Evolutionary conservation across 2,888 invertebrate genomes (phyloP), one percentile per base, ranked within the genome.

Genomic region (Lithophane semibrunnea): DNA sequence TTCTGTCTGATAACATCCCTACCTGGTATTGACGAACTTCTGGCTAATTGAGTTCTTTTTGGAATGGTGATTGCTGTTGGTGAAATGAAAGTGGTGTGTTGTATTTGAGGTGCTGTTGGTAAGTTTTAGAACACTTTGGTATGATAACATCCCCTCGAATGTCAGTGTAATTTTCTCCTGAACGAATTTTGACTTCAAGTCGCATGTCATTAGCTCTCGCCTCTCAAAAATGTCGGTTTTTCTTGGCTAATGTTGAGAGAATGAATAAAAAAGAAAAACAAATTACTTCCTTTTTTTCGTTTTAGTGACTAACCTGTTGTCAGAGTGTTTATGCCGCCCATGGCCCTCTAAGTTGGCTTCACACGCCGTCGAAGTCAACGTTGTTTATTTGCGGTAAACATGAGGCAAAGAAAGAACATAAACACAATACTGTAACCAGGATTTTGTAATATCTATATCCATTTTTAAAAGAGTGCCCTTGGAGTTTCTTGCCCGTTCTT

Each of bases 21-120:
- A 65, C 44, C 60, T 56, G 49, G 58, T 79, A 84, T 82, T 80
- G 79, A 86, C 69, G 79, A 76, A 76, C 16, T 49, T 42, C 18
- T 37, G 37, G 47, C 42, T 61, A 29, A 75, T 77, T 77, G 54
- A 1, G 47, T 24, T 18, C 49, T 44, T 74, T 63, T n/a, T 42
- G 52, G 7, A 66, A 77, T 60, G 37, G 61, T 76, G 12, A 70
- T 71, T 73, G 54, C 37, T 63, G 49, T 1, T 3, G 1, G 29
- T 29, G 2, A 3, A 73, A 60, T 75, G 16, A 72, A 49, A 13
- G 29, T 29, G 13, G 16, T 13, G 1, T n/a, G 18, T 37, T 49
- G 12, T 4, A 29, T 58, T 21, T 63, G 12, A 13, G 1, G 18
- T 37, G 21, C 24, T 21, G 24, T 49, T 56, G 10, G 8, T 0